phyloP scores from a whole-genome alignment of 2,888 invertebrate species.

The Stomorhina lunata region DNA sequence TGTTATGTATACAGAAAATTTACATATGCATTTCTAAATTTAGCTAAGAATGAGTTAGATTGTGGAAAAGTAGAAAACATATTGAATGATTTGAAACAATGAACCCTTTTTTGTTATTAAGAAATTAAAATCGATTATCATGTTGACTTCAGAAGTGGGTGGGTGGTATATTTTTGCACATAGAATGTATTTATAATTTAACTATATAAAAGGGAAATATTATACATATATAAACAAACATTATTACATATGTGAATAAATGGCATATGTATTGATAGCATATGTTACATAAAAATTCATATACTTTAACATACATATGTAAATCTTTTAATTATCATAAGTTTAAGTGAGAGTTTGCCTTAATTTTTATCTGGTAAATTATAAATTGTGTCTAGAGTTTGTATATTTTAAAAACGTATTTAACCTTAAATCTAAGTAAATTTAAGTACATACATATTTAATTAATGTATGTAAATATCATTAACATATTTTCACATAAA shows the following conservation, averaged over 20 bases:
- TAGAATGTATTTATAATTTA: neutral
- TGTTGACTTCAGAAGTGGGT: constrained; percentile 1
- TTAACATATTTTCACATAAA: neutral
- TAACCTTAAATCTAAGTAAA: no score
- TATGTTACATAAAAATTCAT: neutral
- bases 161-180: neutral
- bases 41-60: no score
- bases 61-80: neutral
- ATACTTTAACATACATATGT: neutral
- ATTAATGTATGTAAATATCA: neutral
- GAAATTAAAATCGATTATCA: constrained; percentile 47
- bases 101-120: constrained; percentile 12
- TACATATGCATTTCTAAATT: no score
- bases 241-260: neutral
- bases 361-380: neutral
- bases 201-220: neutral
- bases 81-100: neutral
- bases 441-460: no score
- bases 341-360: neutral
- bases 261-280: neutral
- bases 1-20: neutral
- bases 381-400: neutral
- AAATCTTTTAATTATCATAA: neutral
- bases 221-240: neutral
- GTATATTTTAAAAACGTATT: neutral